Percentiles rank a stretch among this genome's conserved stretches.
phyloP scores from a whole-genome alignment of 1,140 invertebrate species.

The Hydropsyche tenuis region DNA sequence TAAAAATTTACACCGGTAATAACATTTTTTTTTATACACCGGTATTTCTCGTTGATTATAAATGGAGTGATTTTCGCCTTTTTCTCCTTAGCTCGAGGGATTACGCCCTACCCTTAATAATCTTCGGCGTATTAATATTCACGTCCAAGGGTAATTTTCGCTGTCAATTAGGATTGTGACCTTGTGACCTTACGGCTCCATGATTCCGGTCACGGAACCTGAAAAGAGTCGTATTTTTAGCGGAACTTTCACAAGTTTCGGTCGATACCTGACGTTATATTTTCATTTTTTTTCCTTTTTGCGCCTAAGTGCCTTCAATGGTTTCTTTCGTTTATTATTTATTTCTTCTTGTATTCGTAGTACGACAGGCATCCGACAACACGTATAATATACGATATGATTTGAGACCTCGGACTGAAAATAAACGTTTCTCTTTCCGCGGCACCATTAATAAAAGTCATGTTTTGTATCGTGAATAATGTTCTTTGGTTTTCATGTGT shows the following conservation, averaged over 20 bases:
- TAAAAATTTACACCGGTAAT: too few species aligned
- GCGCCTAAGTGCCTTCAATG: neutral
- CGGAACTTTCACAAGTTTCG: neutral
- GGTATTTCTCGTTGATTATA: too few species aligned
- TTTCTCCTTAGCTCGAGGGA: neutral
- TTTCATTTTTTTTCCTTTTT: neutral
- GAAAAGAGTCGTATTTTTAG: constrained; percentile 1
- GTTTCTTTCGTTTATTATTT: neutral
- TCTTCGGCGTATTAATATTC: constrained; percentile 6
- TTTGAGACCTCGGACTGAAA: neutral
- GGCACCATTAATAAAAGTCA: too few species aligned
- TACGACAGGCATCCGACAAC: neutral
- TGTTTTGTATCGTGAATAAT: neutral
- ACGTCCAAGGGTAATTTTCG: constrained; percentile 10
- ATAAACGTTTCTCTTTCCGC: neutral
- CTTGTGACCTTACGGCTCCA: neutral
- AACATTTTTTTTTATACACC: too few species aligned
- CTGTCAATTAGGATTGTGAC: constrained; percentile 16
- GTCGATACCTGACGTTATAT: neutral
- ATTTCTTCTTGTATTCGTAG: neutral
- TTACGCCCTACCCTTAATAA: neutral
- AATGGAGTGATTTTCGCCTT: too few species aligned
- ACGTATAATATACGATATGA: too few species aligned
- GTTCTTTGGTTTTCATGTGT: neutral
- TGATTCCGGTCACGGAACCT: constrained; percentile 16